Conservation (phyloP, 2,113 vertebrate genomes). For the Lamprologus sp. region DNA sequence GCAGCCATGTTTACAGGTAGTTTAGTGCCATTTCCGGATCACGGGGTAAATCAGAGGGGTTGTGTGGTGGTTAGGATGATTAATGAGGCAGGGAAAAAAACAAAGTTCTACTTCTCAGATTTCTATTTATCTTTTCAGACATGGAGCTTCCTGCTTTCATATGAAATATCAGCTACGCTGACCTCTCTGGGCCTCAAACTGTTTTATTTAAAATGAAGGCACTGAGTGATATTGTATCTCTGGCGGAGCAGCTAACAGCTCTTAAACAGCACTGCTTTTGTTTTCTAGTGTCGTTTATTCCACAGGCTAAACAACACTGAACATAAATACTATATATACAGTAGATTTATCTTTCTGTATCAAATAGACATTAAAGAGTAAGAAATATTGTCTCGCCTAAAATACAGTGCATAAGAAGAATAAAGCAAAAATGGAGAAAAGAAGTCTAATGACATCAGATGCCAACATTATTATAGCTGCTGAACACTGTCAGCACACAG, state of each 20-base stretch:
- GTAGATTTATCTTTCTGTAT: not conserved
- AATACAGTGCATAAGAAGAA: not conserved
- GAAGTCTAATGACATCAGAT: not conserved
- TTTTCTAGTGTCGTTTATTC: not conserved
- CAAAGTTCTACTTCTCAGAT: not conserved
- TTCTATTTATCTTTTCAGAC: not conserved
- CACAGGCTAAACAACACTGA: not conserved
- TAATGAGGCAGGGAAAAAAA: not conserved
- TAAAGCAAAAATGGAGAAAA: not conserved
- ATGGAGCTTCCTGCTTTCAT: not conserved
- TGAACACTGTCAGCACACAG: not conserved
- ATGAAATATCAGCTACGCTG: not conserved
- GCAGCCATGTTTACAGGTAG: not conserved
- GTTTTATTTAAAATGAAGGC: not conserved
- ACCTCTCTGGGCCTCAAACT: not conserved
- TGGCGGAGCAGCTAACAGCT: not conserved
- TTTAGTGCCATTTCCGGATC: not conserved
- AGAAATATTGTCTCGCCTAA: not conserved
- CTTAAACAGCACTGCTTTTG: not conserved
- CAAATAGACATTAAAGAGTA: not conserved
- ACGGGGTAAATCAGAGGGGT: not conserved
- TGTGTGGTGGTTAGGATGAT: not conserved
- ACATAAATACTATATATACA: not conserved
- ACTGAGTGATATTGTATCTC: not conserved
- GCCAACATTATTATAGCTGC: not conserved